A percentile compares a stretch with the other conserved stretches of the same genome.
These are phyloP conservation scores for Laticauda laticaudata DNA, from an alignment of 2,113 vertebrate species.

Conservation along the genomic window DNA sequence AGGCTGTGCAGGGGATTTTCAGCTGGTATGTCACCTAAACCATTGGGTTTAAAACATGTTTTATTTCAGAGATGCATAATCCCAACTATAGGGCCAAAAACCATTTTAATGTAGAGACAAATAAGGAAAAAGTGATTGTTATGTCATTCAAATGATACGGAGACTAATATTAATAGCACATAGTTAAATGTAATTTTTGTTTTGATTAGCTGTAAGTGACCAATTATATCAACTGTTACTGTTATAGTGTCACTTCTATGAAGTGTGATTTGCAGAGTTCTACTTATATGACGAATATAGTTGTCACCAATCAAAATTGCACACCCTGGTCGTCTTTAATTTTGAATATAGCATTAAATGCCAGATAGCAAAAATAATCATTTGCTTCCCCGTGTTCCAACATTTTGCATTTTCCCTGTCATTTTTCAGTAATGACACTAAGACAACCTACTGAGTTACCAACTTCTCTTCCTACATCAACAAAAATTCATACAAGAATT, in stretches of 20 bases:
- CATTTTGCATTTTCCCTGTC: not conserved
- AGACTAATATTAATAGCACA: not conserved
- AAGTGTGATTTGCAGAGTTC: not conserved
- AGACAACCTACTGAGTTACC: not conserved
- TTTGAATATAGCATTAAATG: not conserved
- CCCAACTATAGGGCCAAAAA: not conserved
- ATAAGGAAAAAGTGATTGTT: not conserved
- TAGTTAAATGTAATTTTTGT: not conserved
- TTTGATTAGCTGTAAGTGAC: not conserved
- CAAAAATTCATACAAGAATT: not conserved
- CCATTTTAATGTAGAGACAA: not conserved
- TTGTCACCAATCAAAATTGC: not conserved
- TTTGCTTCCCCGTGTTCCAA: not conserved
- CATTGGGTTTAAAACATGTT: not conserved
- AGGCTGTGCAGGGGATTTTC: slow-evolving; percentile 95
- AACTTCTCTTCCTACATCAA: not conserved
- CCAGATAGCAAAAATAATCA: not conserved
- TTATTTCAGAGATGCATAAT: not conserved
- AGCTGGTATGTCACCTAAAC: slow-evolving; percentile 92
- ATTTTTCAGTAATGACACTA: not conserved
- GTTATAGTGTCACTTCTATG: not conserved
- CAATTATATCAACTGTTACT: not conserved
- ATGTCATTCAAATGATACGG: not conserved
- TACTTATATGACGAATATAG: not conserved
- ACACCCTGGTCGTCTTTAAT: not conserved